Percentiles rank a stretch among this genome's conserved stretches.
Evolutionary conservation across 2,113 vertebrate species (phyloP).

Genomic region (Mesembrinibis cayennensis): DNA sequence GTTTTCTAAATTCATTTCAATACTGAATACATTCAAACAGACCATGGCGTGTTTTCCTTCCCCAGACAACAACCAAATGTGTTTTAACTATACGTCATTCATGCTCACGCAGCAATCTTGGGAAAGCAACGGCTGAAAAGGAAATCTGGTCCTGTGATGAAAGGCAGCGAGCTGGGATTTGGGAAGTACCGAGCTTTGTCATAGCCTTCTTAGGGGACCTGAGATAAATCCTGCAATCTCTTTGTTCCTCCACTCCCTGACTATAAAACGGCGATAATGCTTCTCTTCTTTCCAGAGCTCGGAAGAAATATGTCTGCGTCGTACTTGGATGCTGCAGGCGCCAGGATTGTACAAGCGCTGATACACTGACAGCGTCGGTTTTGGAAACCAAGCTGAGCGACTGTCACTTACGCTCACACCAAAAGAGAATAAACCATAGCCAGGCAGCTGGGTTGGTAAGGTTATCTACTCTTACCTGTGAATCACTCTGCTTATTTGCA

Average conservation of each 20-base stretch:
- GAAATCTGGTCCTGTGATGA: not conserved
- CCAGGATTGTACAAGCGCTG: not conserved
- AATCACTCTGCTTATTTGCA: not conserved
- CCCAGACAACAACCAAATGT: not conserved
- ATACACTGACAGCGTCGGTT: not conserved
- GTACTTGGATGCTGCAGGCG: not conserved
- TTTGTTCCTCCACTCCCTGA: not conserved
- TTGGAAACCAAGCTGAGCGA: not conserved
- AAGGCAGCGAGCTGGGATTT: not conserved
- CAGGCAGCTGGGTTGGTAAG: not conserved
- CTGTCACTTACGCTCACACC: not conserved
- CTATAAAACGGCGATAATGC: not conserved
- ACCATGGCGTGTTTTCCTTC: rapidly evolving
- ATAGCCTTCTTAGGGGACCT: not conserved
- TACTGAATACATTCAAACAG: not conserved
- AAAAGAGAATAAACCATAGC: not conserved
- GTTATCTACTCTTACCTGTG: not conserved
- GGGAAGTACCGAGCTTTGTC: not conserved
- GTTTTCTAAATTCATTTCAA: not conserved
- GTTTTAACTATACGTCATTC: not conserved
- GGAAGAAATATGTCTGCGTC: not conserved
- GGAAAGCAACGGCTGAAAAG: not conserved
- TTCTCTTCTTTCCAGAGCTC: not conserved
- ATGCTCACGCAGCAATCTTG: not conserved
- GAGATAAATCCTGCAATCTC: not conserved